Evolutionary conservation across 2,797 vertebrate species (phyloP).

Genomic region (Micromesistius poutassou): DNA sequence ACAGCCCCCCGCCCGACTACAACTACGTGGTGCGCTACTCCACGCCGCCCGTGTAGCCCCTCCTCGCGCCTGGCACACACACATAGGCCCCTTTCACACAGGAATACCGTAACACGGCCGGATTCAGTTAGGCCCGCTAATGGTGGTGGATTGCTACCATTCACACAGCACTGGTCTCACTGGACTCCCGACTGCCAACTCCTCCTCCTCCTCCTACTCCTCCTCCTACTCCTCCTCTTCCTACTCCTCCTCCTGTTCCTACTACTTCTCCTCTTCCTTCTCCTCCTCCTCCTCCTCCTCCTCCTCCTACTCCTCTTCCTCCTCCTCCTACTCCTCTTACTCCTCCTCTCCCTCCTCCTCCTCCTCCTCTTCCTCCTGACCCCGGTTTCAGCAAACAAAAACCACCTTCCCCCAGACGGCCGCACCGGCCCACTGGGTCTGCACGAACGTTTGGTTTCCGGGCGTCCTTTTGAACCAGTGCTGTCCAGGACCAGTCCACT

Average conservation of each 20-base stretch:
- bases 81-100: no score
- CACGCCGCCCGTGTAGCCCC: constrained; percentile 78
- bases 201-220: background rate
- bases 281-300: background rate
- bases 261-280: no score
- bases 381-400: background rate
- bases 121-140: background rate
- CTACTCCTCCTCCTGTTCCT: background rate
- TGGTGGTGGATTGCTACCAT: background rate
- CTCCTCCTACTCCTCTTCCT: background rate
- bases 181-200: background rate
- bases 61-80: background rate
- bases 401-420: no score
- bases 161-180: background rate
- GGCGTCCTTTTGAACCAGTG: no score
- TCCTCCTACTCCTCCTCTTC: background rate
- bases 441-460: background rate
- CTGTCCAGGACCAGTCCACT: no score
- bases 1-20: constrained; percentile 93
- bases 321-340: background rate
- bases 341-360: no score
- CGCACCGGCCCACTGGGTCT: background rate
- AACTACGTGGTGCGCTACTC: constrained; percentile 90
- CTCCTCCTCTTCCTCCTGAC: background rate
- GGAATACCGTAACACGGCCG: background rate